Base-by-base conservation (phyloP, 2,797 vertebrate species). In the Pseudotriccus pelzelni region DNA sequence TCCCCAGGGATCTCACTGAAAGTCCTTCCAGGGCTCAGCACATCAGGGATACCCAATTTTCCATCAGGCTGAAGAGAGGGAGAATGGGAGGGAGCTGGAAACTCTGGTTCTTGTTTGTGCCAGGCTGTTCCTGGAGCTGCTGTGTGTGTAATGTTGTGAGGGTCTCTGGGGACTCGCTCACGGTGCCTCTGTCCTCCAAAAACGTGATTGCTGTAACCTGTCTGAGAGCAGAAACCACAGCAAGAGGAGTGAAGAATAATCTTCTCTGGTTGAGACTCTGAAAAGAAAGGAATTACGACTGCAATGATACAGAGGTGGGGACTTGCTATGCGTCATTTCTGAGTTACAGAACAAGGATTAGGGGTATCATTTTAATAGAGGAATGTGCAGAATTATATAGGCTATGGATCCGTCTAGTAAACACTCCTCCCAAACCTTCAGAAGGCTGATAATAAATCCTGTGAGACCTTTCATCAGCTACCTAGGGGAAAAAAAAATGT, bases 391-490 rank as follows among this genome's bases (percentile, higher is more conserved):
- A 91, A 80, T 77, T 77, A 50, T 36, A 79, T 16, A 84, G 63
- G 34, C 53, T 86, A 12, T 73, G 72, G 39, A 96, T 89, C 49
- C 55, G 81, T 72, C 53, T 39, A 60, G 55, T 60, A 96, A 97
- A 95, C 77, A 69, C 84, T 91, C 94, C 86, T 94, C 92, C 92
- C 69, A 93, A 92, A 79, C 74, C 64, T 84, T 92, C 59, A 74
- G 47, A 77, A 77, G 15, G 32, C 50, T 84, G 82, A 55, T 79
- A 95, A 93, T 79, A 94, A 94, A 95, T 90, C 50, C 47, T 64
- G 36, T 82, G 73, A 95, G 17, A 44, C 63, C 58, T 85, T 84
- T 80, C 89, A 90, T 10, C 66, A 88, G 41, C 60, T 86, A 68
- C 36, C 75, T 60, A n/a, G 70, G 70, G 3, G 5, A 46, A 32